Base-by-base conservation (phyloP, 2,113 vertebrate genomes). In the Forbesichthys agassizii region DNA sequence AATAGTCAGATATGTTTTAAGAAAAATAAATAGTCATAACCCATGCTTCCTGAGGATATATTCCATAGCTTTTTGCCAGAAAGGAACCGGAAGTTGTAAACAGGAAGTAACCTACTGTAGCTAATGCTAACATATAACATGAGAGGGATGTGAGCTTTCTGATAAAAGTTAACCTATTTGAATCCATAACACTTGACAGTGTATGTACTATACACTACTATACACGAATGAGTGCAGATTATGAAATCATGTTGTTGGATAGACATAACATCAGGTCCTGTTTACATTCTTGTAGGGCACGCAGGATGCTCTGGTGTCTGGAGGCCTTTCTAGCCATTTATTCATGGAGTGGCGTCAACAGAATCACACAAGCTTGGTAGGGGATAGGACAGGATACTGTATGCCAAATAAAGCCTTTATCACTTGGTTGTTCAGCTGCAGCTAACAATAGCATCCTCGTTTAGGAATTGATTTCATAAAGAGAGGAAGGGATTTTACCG, bases 251-350 rank as follows among this genome's bases (percentile, higher is more conserved):
- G 66, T 73, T 42, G 55, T 66, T 57, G 61, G 33, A 57, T 62
- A 27, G 75, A 68, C 11, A 14, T 86, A 94, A 93, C 91, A 94
- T 54, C 83, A 72, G 78, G 86, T 83, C 78, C 82, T 92, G 91
- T 93, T 93, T 93, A 92, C 93, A 92, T 95, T 94, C 90, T 91
- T 89, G 83, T 52, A 66, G 69, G 76, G 71, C 80, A 86, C 80
- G 87, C 88, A 89, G 85, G 90, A 89, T 82, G 77, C 68, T 74
- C 77, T 68, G 54, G 79, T 86, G 83, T 90, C 81, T 84, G 12
- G 47, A 73, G 74, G 77, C 72, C 76, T 80, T 83, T 86, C 82
- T 79, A 5, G 5, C 61, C 60, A 77, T 88, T 84, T 87, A 69
- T 81, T 86, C 78, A 72, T 61, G 75, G 80, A 79, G 79, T 66